Evolutionary conservation across 2,888 invertebrate genomes (phyloP).

Genomic region (Harpalus rufipes): DNA sequence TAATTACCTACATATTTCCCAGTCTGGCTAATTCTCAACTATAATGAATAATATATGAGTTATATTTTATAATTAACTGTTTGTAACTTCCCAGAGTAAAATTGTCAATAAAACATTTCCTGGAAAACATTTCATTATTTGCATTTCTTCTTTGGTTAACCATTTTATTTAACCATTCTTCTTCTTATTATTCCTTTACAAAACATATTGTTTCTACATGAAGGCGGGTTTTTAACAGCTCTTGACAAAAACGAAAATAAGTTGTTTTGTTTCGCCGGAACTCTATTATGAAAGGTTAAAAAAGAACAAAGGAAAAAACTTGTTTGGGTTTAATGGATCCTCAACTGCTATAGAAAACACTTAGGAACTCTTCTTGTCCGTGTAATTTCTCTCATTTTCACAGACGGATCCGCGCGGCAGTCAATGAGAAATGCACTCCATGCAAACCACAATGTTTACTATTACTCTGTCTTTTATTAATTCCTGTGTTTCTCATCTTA

Average conservation of each 20-base stretch:
- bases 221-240: slow-evolving; percentile 46
- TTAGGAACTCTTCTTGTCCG: slow-evolving; percentile 57
- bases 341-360: slow-evolving; percentile 66
- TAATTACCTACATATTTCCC: too few species aligned
- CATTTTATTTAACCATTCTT: slow-evolving; percentile 32
- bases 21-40: too few species aligned
- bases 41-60: too few species aligned
- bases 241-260: slow-evolving; percentile 61
- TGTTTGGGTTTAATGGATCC: slow-evolving; percentile 64
- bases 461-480: background rate
- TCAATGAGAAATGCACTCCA: slow-evolving; percentile 46
- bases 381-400: slow-evolving; percentile 57
- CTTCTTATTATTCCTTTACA: slow-evolving; percentile 29
- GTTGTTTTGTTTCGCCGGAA: slow-evolving; percentile 61
- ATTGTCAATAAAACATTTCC: background rate
- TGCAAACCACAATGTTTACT: slow-evolving; percentile 25
- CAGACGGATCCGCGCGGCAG: slow-evolving; percentile 8
- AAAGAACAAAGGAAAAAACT: slow-evolving; percentile 59
- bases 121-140: slow-evolving; percentile 25
- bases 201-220: slow-evolving; percentile 51
- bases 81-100: background rate
- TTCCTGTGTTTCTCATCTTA: background rate
- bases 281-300: slow-evolving; percentile 64
- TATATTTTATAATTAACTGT: too few species aligned
- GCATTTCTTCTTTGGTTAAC: slow-evolving; percentile 9